Conservation (phyloP, 1,140 invertebrate genomes). For the Linepithema humile region DNA sequence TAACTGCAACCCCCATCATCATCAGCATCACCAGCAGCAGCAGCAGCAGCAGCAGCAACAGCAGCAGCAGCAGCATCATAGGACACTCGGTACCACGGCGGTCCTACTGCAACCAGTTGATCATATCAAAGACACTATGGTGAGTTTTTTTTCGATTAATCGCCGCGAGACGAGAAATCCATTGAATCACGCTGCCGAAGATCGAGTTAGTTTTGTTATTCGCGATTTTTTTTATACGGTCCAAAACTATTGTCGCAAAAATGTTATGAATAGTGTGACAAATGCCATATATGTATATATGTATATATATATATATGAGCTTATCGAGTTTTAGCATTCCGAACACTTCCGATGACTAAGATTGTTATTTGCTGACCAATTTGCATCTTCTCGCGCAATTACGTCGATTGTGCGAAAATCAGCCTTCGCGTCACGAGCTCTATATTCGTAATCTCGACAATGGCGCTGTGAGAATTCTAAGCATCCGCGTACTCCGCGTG, state of each 20-base stretch:
- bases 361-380: neutral
- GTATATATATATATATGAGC: no score
- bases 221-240: no score
- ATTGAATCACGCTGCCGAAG: slow-evolving; percentile 9
- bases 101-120: slow-evolving; percentile 82
- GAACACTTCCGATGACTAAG: neutral
- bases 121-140: slow-evolving; percentile 84
- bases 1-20: slow-evolving; percentile 72
- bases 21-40: slow-evolving; percentile 73
- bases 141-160: slow-evolving; percentile 71
- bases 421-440: neutral
- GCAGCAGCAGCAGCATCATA: slow-evolving; percentile 75
- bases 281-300: no score
- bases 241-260: no score
- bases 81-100: slow-evolving; percentile 75
- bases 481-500: slow-evolving; percentile 19
- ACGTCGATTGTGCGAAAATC: slow-evolving; percentile 20
- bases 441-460: slow-evolving; percentile 15
- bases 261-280: no score
- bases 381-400: slow-evolving; percentile 5
- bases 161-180: slow-evolving; percentile 20
- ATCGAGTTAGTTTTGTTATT: slow-evolving; percentile 14
- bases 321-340: no score
- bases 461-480: slow-evolving; percentile 21
- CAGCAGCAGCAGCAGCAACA: slow-evolving; percentile 74